phyloP scores from a whole-genome alignment of 2,888 invertebrate species.

The Sesia bembeciformis region DNA sequence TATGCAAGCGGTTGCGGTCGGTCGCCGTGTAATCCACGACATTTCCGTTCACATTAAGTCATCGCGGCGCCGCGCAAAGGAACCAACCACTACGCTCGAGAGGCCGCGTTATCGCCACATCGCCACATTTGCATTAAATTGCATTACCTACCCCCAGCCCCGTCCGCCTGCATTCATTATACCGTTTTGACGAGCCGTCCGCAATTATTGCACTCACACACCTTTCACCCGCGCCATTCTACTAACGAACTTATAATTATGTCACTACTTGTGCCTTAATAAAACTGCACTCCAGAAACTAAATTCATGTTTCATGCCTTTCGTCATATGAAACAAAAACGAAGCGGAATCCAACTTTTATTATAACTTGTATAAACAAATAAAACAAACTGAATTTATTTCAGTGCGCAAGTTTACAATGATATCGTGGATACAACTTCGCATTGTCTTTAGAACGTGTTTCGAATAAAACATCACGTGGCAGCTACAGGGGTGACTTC shows the following conservation, averaged over 20 bases:
- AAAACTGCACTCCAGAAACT: neutral
- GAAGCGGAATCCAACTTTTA: neutral
- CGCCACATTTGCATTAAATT: constrained; percentile 55
- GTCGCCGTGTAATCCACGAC: constrained; percentile 17
- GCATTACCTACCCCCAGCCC: constrained; percentile 26
- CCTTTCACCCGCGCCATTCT: constrained; percentile 2
- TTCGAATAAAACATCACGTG: neutral
- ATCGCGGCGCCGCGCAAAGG: constrained; percentile 14
- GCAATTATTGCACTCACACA: constrained; percentile 5
- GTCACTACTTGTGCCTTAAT: neutral
- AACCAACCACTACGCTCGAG: constrained; percentile 10
- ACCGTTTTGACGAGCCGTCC: constrained; percentile 9
- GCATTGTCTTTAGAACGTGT: neutral
- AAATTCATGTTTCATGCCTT: neutral
- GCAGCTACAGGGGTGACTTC: neutral
- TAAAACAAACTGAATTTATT: neutral
- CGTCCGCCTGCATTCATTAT: constrained; percentile 9
- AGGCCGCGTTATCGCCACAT: constrained; percentile 29
- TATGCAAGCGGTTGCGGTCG: constrained; percentile 4
- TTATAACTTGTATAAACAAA: neutral
- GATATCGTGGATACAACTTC: neutral
- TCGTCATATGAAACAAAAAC: too few species aligned
- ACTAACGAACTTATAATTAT: neutral
- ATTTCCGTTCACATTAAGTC: constrained; percentile 18
- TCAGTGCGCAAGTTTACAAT: neutral